phyloP scores from a whole-genome alignment of 2,113 vertebrate species.

The Burhinus oedicnemus region DNA sequence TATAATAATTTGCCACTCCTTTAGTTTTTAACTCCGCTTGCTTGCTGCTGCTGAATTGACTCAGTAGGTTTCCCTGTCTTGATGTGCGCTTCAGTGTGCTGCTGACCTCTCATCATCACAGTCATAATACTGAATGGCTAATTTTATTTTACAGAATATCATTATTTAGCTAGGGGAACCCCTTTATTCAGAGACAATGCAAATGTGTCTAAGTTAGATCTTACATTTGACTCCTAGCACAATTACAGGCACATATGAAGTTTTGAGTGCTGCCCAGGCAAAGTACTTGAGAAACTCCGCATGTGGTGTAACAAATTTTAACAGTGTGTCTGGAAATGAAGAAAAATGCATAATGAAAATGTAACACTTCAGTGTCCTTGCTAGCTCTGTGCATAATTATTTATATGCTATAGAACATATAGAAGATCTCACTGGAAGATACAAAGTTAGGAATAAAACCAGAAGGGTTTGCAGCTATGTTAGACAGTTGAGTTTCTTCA shows the following conservation, averaged over 20 bases:
- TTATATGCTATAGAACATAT: not conserved
- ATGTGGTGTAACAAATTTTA: not conserved
- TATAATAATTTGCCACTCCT: not conserved
- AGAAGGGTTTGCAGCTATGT: not conserved
- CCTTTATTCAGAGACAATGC: not conserved
- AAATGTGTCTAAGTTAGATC: not conserved
- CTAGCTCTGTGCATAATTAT: not conserved
- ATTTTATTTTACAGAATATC: not conserved
- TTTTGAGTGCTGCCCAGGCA: not conserved
- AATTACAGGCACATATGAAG: not conserved
- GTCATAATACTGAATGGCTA: not conserved
- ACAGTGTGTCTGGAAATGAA: not conserved
- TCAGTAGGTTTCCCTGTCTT: not conserved
- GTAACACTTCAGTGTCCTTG: not conserved
- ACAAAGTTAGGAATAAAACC: not conserved
- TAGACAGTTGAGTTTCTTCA: not conserved
- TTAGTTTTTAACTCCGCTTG: not conserved
- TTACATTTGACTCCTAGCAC: not conserved
- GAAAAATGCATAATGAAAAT: not conserved
- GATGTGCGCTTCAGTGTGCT: not conserved
- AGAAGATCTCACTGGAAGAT: not conserved
- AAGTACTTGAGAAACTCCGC: not conserved
- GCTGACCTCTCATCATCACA: not conserved
- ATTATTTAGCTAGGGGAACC: not conserved
- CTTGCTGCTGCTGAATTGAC: not conserved